A percentile compares a stretch with the other conserved stretches of the same genome.
Conservation (phyloP, 2,113 vertebrate genomes). For the Anoplopoma fimbria region DNA sequence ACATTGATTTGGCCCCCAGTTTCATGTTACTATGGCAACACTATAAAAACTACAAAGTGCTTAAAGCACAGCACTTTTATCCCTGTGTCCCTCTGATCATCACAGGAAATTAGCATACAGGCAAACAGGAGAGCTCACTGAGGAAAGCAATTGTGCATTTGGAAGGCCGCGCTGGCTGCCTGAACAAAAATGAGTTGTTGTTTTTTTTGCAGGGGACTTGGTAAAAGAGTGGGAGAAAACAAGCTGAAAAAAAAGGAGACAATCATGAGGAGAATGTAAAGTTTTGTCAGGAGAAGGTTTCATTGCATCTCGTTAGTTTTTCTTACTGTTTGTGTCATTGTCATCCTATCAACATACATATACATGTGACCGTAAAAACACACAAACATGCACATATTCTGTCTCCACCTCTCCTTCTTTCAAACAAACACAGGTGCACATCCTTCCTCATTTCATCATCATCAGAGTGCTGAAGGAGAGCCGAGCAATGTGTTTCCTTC, state of each 20-base stretch:
- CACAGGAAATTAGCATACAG: conserved; percentile 83
- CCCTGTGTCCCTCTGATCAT: conserved; percentile 82
- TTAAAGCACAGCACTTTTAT: conserved; percentile 81
- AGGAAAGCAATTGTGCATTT: conserved; percentile 79
- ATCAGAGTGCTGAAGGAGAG: conserved; percentile 30
- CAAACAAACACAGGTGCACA: conserved; percentile 29
- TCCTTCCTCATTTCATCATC: conserved; percentile 49
- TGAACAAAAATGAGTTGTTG: conserved; percentile 53
- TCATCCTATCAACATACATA: conserved; percentile 20
- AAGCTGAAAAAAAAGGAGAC: conserved; percentile 19
- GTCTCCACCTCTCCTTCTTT: not conserved
- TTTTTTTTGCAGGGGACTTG: conserved; percentile 33
- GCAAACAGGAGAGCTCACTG: conserved; percentile 76
- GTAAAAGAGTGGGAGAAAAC: conserved; percentile 30
- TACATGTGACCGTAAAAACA: conserved; percentile 25
- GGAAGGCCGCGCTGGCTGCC: conserved; percentile 75
- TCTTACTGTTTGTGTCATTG: conserved; percentile 19
- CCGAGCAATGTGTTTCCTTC: conserved; percentile 28
- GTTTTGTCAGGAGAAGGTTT: conserved; percentile 34
- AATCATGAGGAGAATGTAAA: conserved; percentile 44
- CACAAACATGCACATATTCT: conserved; percentile 23
- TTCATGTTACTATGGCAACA: conserved; percentile 84
- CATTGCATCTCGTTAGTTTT: conserved; percentile 13
- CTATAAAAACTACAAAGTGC: conserved; percentile 82
- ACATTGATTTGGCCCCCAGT: conserved; percentile 82